phyloP scores from a whole-genome alignment of 2,113 vertebrate genomes.

The Nothocercus nigrocapillus region DNA sequence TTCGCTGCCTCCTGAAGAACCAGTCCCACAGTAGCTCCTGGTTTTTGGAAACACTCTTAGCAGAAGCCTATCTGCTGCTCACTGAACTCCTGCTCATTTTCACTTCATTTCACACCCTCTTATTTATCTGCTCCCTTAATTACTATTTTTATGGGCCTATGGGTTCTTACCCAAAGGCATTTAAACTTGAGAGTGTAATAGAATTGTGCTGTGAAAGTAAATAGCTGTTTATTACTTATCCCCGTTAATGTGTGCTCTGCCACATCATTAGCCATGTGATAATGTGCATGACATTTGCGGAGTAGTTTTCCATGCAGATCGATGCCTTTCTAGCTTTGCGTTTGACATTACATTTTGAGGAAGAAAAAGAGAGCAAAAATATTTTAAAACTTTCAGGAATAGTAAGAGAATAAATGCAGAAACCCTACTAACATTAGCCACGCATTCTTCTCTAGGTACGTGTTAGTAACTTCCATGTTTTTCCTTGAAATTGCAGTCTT shows the following conservation, averaged over 20 bases:
- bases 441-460: neutral
- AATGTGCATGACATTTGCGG: neutral
- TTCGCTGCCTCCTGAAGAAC: neutral
- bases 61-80: neutral
- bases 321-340: neutral
- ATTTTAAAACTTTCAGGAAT: neutral
- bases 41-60: neutral
- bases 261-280: constrained; percentile 17
- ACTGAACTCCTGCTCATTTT: neutral
- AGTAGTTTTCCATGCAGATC: neutral
- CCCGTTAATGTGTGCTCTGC: constrained; percentile 23
- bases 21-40: neutral
- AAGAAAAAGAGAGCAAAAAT: neutral
- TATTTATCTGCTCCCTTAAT: constrained; percentile 35
- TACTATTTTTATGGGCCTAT: constrained; percentile 11
- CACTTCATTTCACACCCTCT: constrained; percentile 42
- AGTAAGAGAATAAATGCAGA: neutral
- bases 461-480: neutral
- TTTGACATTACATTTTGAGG: neutral
- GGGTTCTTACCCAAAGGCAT: constrained; percentile 44
- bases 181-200: constrained; percentile 25
- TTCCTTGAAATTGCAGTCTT: neutral
- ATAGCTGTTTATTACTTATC: constrained; percentile 55
- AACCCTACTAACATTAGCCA: neutral
- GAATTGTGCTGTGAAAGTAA: constrained; percentile 29